These are phyloP conservation scores for Malthinus flaveolus DNA, from an alignment of 2,888 invertebrate genomes.

Conservation along the genomic window DNA sequence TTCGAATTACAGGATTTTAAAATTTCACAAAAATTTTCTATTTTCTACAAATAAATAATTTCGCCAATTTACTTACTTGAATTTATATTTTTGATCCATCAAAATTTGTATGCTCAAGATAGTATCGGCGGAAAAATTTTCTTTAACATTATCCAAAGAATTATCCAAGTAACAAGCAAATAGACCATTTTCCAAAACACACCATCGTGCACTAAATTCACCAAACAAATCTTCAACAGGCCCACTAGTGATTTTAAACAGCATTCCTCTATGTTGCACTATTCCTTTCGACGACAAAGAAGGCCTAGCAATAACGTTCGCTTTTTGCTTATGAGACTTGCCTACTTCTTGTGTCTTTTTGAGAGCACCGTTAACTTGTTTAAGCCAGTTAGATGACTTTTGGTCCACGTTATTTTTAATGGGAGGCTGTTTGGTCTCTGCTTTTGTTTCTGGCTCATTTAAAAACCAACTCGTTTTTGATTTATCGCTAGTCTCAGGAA, in stretches of 20 bases:
- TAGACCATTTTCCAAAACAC: conserved; percentile 71
- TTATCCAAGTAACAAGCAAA: conserved; percentile 75
- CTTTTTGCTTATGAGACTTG: conserved; percentile 44
- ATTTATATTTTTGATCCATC: conserved; percentile 57
- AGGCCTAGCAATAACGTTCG: conserved; percentile 58
- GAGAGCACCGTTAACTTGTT: conserved; percentile 52
- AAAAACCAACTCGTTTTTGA: conserved; percentile 46
- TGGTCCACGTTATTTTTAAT: conserved; percentile 41
- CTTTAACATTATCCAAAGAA: conserved; percentile 68
- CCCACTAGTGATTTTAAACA: conserved; percentile 63
- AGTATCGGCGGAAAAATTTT: conserved; percentile 69
- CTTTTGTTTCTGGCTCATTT: conserved; percentile 21
- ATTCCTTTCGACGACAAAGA: conserved; percentile 55
- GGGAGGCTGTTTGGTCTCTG: neutral
- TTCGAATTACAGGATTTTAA: no score
- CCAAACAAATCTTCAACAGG: conserved; percentile 74
- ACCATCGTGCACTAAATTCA: conserved; percentile 74
- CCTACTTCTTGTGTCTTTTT: conserved; percentile 60
- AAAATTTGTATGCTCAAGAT: conserved; percentile 68
- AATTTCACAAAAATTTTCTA: no score
- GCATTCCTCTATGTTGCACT: conserved; percentile 63
- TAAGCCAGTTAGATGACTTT: conserved; percentile 53
- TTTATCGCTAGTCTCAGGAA: conserved; percentile 38
- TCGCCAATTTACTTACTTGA: conserved; percentile 47
- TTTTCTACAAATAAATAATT: conserved; percentile 9